Base-by-base conservation (phyloP, 2,888 invertebrate species). In the Eupsilia transversa region DNA sequence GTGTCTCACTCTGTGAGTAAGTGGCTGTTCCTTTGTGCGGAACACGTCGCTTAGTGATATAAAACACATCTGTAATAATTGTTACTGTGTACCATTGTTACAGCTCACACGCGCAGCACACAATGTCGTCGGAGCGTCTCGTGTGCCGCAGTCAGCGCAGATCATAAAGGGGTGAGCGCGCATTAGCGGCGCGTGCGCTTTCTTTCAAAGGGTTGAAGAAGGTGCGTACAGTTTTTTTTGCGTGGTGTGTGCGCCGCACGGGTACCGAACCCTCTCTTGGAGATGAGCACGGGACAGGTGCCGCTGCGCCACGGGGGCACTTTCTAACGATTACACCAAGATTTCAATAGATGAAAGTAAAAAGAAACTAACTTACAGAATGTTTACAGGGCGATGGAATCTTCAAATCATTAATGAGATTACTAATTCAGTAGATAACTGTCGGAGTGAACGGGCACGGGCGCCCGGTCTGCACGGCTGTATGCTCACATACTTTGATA, bases 161-260 rank as follows among this genome's bases (percentile, higher is more conserved):
- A 61, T 57, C 61, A 49, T 46, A 73, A 82, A 85, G 79, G 86
- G 79, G 81, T 80, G 77, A 76, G 57, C 63, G 65, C 64, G 65
- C 33, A 71, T 66, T 74, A 68, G 57, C 80, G 79, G 77, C 84
- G 87, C 78, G 87, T 72, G 88, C 88, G 69, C 56, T 72, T 79
- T 67, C 74, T 73, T 81, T 73, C n/a, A 63, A 82, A 85, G 70
- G 72, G 79, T 59, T 72, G 69, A 79, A 73, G 83, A 77, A 74
- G 82, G 82, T 80, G 85, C 46, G 41, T 33, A 41, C 5, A 10
- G 54, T 56, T 82, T 83, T 84, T 52, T 83, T 83, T 83, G 41
- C 27, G 30, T n/a, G 59, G 72, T 61, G 70, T 77, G 76, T 74
- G 79, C 77, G 56, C n/a, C n/a, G 33, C 61, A 59, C 71, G 67